A percentile compares a stretch with the other conserved stretches of the same genome.
phyloP scores from a whole-genome alignment of 2,888 invertebrate species.

The Eupeodes latifasciatus region DNA sequence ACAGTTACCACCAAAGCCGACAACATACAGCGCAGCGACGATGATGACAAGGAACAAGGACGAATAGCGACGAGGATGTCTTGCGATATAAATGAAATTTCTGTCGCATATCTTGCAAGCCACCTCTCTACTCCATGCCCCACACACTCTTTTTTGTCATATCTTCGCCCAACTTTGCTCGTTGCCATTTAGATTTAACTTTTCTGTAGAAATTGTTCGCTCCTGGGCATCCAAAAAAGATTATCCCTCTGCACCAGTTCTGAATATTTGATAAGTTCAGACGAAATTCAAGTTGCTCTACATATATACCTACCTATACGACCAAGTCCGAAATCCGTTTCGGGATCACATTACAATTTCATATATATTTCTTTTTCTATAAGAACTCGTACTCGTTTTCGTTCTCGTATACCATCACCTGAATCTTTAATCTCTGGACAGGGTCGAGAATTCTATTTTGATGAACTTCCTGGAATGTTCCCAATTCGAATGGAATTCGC shows the following conservation, averaged over 20 bases:
- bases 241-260: slow-evolving; percentile 67
- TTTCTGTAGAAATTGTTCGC: slow-evolving; percentile 54
- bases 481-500: slow-evolving; percentile 34
- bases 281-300: slow-evolving; percentile 31
- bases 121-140: not conserved
- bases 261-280: slow-evolving; percentile 72
- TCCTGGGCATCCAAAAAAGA: slow-evolving; percentile 54
- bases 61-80: slow-evolving; percentile 17
- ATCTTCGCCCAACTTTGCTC: not conserved
- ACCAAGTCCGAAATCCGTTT: slow-evolving; percentile 36
- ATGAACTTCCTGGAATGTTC: slow-evolving; percentile 33
- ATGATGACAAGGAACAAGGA: not conserved
- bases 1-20: not conserved
- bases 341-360: slow-evolving; percentile 63
- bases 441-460: slow-evolving; percentile 42
- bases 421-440: slow-evolving; percentile 64
- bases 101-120: slow-evolving; percentile 45
- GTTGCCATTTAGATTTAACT: slow-evolving; percentile 25
- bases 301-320: not conserved
- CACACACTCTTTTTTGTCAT: not conserved
- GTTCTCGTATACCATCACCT: slow-evolving; percentile 41
- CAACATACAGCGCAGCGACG: not conserved
- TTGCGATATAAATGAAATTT: slow-evolving; percentile 64
- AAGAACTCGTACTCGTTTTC: not conserved
- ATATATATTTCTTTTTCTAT: slow-evolving; percentile 32